These are phyloP conservation scores for Xanthia togata DNA, from an alignment of 2,888 invertebrate species.

Conservation along the genomic window DNA sequence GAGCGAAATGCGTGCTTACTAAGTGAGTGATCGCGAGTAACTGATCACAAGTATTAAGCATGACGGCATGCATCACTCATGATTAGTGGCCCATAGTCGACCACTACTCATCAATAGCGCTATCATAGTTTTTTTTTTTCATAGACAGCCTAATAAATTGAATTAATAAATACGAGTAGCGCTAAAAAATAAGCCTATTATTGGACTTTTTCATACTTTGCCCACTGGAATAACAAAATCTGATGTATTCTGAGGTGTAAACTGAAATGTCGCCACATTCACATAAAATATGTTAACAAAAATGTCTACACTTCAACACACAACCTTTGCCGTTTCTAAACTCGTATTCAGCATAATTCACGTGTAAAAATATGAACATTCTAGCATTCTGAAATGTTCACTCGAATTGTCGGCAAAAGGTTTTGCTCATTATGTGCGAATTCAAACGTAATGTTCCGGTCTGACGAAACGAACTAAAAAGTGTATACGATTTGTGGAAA, in stretches of 20 bases:
- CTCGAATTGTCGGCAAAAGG: constrained; percentile 65
- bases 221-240: neutral
- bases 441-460: constrained; percentile 54
- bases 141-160: neutral
- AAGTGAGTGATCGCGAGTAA: too few species aligned
- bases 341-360: constrained; percentile 62
- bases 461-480: constrained; percentile 52
- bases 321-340: constrained; percentile 47
- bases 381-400: constrained; percentile 58
- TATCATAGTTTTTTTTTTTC: neutral
- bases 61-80: too few species aligned
- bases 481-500: constrained; percentile 28
- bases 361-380: constrained; percentile 62
- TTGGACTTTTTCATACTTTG: neutral
- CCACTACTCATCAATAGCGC: neutral
- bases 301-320: constrained; percentile 37
- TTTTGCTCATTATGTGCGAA: constrained; percentile 63
- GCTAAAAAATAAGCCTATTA: neutral
- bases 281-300: constrained; percentile 22
- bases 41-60: neutral
- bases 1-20: too few species aligned
- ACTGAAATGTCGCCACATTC: constrained; percentile 6
- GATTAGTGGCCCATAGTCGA: too few species aligned
- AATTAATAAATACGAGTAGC: neutral
- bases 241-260: neutral